phyloP scores from a whole-genome alignment of 1,140 invertebrate species.

The Caenorhabditis tropicalis region DNA sequence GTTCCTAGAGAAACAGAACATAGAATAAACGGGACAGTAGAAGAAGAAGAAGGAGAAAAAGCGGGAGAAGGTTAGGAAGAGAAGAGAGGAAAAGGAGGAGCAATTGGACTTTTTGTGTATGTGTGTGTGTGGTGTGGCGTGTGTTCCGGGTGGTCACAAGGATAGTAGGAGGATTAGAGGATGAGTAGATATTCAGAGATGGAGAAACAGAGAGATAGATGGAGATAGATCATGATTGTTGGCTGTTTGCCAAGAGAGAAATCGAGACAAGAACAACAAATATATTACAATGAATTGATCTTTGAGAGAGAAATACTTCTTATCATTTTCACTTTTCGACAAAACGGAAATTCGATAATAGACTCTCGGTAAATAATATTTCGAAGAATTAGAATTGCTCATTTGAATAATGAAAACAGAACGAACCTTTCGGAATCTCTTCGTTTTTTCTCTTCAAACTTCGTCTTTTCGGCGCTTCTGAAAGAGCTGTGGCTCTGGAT shows the following conservation, averaged over 20 bases:
- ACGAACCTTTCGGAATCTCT: slow-evolving; percentile 4
- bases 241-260: neutral
- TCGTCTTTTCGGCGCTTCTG: neutral
- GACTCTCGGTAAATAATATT: too few species aligned
- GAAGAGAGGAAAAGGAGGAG: neutral
- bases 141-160: neutral
- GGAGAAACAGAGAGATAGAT: neutral
- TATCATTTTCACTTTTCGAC: too few species aligned
- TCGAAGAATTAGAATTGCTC: too few species aligned
- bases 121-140: neutral
- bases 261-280: neutral
- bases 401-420: too few species aligned
- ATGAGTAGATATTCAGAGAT: neutral
- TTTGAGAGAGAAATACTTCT: neutral
- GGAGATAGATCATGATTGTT: neutral
- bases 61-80: neutral
- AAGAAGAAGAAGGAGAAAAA: neutral
- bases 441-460: slow-evolving; percentile 9
- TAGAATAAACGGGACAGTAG: neutral
- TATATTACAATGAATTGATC: neutral
- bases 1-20: neutral
- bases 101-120: neutral
- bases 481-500: too few species aligned
- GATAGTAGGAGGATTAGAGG: neutral
- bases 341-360: too few species aligned